Percentiles rank a stretch among this genome's conserved stretches.
Conservation (phyloP, 2,888 invertebrate genomes). For the Plagodis dolabraria region DNA sequence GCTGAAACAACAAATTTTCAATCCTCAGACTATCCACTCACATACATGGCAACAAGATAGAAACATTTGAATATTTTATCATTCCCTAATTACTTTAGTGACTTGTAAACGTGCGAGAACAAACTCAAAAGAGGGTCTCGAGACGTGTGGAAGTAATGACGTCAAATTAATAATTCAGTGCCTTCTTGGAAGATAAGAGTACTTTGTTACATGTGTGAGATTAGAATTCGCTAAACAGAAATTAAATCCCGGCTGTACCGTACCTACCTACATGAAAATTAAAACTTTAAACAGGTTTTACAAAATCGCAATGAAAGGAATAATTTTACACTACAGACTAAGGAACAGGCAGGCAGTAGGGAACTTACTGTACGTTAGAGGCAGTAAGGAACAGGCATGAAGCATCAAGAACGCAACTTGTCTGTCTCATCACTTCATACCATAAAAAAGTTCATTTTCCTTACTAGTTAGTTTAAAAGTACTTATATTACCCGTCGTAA, state of each 20-base stretch:
- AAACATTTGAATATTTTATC: slow-evolving; percentile 49
- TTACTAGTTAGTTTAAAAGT: no score
- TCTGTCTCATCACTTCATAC: no score
- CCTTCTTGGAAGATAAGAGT: slow-evolving; percentile 16
- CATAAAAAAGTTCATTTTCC: no score
- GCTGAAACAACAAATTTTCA: not conserved
- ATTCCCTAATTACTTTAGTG: slow-evolving; percentile 48
- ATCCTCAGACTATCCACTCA: not conserved
- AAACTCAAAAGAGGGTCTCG: slow-evolving; percentile 53
- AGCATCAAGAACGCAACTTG: no score
- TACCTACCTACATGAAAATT: no score
- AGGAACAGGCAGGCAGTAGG: no score
- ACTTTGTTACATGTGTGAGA: slow-evolving; percentile 25
- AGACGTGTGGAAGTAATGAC: slow-evolving; percentile 45
- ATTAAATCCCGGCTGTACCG: not conserved
- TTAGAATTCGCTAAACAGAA: not conserved
- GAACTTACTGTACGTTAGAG: no score
- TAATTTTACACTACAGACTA: no score
- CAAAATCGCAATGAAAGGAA: no score
- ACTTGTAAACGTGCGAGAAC: slow-evolving; percentile 45
- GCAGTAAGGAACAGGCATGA: no score
- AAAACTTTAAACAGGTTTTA: no score
- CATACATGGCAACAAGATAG: not conserved
- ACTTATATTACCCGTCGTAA: no score
- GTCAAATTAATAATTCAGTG: slow-evolving; percentile 51